These are phyloP conservation scores for Poecile atricapillus DNA, from an alignment of 2,113 vertebrate genomes.

Conservation along the genomic window DNA sequence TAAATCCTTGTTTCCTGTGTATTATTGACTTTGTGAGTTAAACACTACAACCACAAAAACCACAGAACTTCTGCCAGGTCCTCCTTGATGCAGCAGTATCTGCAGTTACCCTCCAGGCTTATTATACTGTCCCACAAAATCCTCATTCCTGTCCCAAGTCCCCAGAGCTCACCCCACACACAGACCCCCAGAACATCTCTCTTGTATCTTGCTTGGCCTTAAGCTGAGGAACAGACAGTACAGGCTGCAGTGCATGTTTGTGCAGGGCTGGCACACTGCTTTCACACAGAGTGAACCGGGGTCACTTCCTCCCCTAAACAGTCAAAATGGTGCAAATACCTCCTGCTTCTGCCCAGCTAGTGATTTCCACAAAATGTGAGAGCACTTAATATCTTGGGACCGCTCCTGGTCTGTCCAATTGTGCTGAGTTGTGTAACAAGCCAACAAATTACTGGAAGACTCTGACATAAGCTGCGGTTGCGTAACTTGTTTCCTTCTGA, in stretches of 20 bases:
- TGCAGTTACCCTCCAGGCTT: neutral
- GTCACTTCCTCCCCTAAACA: neutral
- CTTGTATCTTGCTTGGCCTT: neutral
- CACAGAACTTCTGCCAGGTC: neutral
- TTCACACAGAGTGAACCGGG: rapidly evolving
- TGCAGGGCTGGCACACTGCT: neutral
- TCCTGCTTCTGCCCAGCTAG: neutral
- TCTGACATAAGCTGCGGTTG: neutral
- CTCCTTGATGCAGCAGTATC: neutral
- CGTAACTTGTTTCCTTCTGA: neutral
- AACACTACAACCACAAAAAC: neutral
- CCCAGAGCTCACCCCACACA: neutral
- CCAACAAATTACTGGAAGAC: neutral
- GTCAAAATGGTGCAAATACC: neutral
- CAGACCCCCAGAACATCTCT: neutral
- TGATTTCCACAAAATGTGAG: neutral
- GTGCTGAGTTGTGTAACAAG: neutral
- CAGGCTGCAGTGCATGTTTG: neutral
- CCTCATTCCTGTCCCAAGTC: neutral
- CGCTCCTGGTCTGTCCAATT: neutral
- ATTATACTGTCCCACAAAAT: neutral
- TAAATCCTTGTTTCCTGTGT: neutral
- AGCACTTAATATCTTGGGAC: neutral
- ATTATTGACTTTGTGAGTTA: neutral
- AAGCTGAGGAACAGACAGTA: neutral